Evolutionary conservation across 2,888 invertebrate genomes (phyloP).

Genomic region (Ctenicera cuprea): DNA sequence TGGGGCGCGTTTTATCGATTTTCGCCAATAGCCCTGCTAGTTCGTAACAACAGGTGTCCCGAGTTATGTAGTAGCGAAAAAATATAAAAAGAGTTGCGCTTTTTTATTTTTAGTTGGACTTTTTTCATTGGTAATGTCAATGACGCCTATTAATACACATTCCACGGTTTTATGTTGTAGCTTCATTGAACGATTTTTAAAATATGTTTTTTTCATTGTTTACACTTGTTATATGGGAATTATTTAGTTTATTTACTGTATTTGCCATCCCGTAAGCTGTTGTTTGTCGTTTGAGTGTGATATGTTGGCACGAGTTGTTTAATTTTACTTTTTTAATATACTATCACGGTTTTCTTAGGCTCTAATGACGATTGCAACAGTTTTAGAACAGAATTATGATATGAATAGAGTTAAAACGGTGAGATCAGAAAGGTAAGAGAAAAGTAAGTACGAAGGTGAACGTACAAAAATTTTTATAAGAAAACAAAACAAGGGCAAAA

Average conservation of each 20-base stretch:
- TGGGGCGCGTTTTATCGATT: constrained; percentile 64
- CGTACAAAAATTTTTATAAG: no score
- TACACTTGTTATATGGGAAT: constrained; percentile 34
- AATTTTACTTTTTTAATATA: no score
- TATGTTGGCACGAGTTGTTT: background rate
- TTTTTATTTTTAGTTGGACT: constrained; percentile 64
- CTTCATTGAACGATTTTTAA: constrained; percentile 66
- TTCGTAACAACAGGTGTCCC: constrained; percentile 55
- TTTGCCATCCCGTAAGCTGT: constrained; percentile 7
- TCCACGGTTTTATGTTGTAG: constrained; percentile 67
- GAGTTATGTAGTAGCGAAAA: constrained; percentile 48
- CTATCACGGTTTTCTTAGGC: no score
- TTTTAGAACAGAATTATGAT: no score
- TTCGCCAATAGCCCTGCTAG: constrained; percentile 64
- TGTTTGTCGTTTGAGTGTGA: background rate
- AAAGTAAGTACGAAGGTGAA: no score
- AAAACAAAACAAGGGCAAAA: no score
- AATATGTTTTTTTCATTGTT: constrained; percentile 65
- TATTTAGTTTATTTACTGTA: constrained; percentile 22
- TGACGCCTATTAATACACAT: constrained; percentile 72
- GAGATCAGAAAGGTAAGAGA: no score
- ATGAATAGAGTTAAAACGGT: no score
- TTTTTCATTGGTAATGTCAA: constrained; percentile 68
- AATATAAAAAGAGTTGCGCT: constrained; percentile 44
- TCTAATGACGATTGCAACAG: no score